Evolutionary conservation across 2,888 invertebrate species (phyloP).

Genomic region (Zele albiditarsus): DNA sequence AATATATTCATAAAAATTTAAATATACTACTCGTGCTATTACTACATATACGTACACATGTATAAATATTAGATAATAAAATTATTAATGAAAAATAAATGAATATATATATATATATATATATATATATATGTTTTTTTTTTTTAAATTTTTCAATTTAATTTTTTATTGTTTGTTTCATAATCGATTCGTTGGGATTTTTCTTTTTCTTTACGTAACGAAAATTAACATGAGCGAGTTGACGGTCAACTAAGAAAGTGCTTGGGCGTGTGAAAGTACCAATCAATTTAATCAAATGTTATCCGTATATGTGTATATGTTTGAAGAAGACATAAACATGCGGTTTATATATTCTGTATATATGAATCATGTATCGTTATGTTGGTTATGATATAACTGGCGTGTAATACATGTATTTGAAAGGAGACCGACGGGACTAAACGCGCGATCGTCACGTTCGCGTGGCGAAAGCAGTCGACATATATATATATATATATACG

Average conservation of each 20-base stretch:
- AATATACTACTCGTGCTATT: not conserved
- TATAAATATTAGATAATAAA: conserved; percentile 17
- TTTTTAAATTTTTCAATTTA: not conserved
- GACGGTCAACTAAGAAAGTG: conserved; percentile 42
- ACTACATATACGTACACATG: not conserved
- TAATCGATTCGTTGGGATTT: conserved; percentile 3
- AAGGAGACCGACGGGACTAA: conserved; percentile 57
- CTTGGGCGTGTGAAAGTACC: conserved; percentile 39
- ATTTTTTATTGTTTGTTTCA: not conserved
- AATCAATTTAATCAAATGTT: conserved; percentile 15
- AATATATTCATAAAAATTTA: not conserved
- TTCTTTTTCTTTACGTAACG: conserved; percentile 24
- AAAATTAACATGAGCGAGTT: conserved; percentile 10
- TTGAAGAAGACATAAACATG: conserved; percentile 27
- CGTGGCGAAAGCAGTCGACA: conserved; percentile 66
- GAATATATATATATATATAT: no score
- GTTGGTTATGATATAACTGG: conserved; percentile 62
- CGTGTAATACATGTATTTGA: conserved; percentile 64
- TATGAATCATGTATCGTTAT: conserved; percentile 31
- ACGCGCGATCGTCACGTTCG: conserved; percentile 51
- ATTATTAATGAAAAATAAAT: conserved; percentile 8
- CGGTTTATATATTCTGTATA: conserved; percentile 12
- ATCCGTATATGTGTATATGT: conserved; percentile 23
- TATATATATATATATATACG: conserved; percentile 22
- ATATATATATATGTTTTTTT: no score